phyloP scores from a whole-genome alignment of 2,113 vertebrate genomes.

The Lophochroa leadbeateri region DNA sequence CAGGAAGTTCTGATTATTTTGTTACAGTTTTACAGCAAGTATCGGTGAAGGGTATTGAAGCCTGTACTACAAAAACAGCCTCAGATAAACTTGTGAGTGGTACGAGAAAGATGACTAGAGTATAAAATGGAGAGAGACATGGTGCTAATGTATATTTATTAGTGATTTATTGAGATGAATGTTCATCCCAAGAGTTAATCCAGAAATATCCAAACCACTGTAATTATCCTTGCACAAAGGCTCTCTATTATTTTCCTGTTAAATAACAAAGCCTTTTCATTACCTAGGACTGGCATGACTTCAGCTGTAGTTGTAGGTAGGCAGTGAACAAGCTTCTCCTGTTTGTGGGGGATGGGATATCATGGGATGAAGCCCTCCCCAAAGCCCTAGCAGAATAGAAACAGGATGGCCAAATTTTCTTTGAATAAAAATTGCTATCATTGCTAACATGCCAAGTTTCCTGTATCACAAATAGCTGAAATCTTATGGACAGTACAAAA shows the following conservation, averaged over 20 bases:
- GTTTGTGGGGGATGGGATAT: constrained; percentile 13
- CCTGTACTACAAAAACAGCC: background rate
- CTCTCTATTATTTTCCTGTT: constrained; percentile 55
- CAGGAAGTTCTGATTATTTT: background rate
- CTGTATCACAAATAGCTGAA: constrained; percentile 10
- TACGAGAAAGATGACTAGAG: background rate
- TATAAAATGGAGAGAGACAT: constrained; percentile 1
- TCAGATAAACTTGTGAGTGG: background rate
- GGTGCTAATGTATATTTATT: constrained; percentile 54
- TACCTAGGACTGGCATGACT: constrained; percentile 49
- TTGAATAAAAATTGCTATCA: background rate
- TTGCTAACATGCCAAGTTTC: background rate
- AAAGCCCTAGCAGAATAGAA: background rate
- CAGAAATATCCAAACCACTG: constrained; percentile 36
- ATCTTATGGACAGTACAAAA: background rate
- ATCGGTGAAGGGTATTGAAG: constrained; percentile 24
- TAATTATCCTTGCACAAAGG: constrained; percentile 53
- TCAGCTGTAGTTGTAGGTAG: constrained; percentile 43
- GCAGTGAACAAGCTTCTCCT: background rate
- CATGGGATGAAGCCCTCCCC: background rate
- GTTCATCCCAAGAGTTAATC: constrained; percentile 39
- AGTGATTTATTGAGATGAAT: constrained; percentile 26
- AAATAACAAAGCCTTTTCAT: constrained; percentile 50
- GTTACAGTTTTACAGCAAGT: constrained; percentile 6
- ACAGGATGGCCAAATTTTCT: background rate